Conservation (phyloP, 2,113 vertebrate genomes). For the Argyrosomus japonicus region DNA sequence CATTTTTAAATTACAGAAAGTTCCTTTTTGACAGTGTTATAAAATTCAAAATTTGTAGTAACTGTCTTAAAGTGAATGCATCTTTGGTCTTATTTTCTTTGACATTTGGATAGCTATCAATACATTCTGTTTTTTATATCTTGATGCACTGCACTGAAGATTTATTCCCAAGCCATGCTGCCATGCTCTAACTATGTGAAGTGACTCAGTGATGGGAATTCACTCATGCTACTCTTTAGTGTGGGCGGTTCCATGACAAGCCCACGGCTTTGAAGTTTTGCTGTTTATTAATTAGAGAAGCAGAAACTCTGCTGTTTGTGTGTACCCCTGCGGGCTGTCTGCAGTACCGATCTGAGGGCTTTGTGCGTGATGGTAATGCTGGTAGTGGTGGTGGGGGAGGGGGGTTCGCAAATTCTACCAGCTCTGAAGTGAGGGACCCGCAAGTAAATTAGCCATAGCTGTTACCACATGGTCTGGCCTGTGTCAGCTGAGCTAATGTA, state of each 20-base stretch:
- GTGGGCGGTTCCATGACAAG: slow-evolving; percentile 60
- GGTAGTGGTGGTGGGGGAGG: neutral
- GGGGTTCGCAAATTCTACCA: slow-evolving; percentile 55
- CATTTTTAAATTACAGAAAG: neutral
- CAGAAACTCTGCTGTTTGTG: slow-evolving; percentile 61
- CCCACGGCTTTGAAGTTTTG: slow-evolving; percentile 70
- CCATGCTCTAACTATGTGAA: slow-evolving; percentile 49
- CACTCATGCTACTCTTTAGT: slow-evolving; percentile 54
- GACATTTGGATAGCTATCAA: slow-evolving; percentile 10
- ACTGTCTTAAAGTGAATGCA: neutral
- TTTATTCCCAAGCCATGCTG: slow-evolving; percentile 50
- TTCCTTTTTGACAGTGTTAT: neutral
- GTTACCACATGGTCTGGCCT: slow-evolving; percentile 62
- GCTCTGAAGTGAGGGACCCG: slow-evolving; percentile 58
- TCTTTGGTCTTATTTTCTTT: slow-evolving; percentile 7
- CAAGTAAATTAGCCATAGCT: slow-evolving; percentile 67
- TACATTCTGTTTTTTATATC: neutral
- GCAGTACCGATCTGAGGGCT: slow-evolving; percentile 51
- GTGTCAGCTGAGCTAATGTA: slow-evolving; percentile 48
- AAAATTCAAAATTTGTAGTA: neutral
- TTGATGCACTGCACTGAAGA: slow-evolving; percentile 20
- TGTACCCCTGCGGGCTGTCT: slow-evolving; percentile 53
- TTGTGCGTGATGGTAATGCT: slow-evolving; percentile 37
- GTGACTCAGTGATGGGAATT: slow-evolving; percentile 54
- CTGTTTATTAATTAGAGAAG: slow-evolving; percentile 80